Conservation (phyloP, 2,888 invertebrate genomes). For the Apoderus coryli region DNA sequence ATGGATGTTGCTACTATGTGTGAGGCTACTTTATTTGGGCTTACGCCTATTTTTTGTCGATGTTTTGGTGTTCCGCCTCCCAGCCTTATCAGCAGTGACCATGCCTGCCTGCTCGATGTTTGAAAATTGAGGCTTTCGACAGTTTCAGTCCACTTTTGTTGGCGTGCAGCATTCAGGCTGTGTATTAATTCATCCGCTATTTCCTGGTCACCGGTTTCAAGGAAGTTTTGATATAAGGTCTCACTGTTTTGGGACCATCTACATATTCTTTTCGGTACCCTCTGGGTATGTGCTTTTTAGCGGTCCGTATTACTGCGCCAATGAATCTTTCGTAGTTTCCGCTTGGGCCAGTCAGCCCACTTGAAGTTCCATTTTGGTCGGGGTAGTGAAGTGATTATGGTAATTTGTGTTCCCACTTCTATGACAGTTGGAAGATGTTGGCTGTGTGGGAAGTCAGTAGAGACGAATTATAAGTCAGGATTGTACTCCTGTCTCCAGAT, state of each 20-base stretch:
- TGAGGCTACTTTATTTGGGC: conserved; percentile 8
- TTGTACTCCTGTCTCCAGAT: too few species aligned
- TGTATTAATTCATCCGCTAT: conserved; percentile 13
- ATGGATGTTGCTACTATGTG: conserved; percentile 12
- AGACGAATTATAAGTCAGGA: too few species aligned
- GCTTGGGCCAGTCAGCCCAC: too few species aligned
- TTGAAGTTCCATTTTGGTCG: too few species aligned
- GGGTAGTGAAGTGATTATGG: too few species aligned
- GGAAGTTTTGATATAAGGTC: conserved; percentile 7
- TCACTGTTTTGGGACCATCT: conserved; percentile 9
- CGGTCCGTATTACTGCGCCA: background rate
- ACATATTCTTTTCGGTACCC: too few species aligned
- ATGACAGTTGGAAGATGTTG: too few species aligned
- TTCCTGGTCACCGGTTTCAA: conserved; percentile 10
- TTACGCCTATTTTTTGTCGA: conserved; percentile 4
- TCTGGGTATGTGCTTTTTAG: background rate
- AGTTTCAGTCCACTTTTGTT: conserved; percentile 11
- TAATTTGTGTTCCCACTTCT: too few species aligned
- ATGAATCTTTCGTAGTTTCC: too few species aligned
- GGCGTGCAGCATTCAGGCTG: conserved; percentile 10
- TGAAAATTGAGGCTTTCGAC: conserved; percentile 11
- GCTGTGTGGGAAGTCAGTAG: too few species aligned
- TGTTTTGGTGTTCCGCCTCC: conserved; percentile 7
- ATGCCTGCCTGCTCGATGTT: conserved; percentile 11
- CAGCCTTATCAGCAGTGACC: conserved; percentile 10